A percentile compares a stretch with the other conserved stretches of the same genome.
phyloP scores from a whole-genome alignment of 1,140 invertebrate species.

The Penaeus indicus region DNA sequence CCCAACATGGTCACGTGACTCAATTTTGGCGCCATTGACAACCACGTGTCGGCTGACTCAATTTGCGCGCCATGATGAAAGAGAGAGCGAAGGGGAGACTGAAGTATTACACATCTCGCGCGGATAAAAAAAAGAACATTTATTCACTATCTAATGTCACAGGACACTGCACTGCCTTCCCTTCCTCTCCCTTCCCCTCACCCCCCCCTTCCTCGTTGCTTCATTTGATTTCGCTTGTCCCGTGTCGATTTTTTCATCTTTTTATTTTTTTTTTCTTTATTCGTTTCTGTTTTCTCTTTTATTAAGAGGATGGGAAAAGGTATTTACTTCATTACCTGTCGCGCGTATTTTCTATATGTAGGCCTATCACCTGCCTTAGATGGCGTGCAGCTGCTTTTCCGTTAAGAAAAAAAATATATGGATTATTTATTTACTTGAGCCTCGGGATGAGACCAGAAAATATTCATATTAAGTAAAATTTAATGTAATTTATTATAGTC shows the following conservation, averaged over 20 bases:
- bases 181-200: not conserved
- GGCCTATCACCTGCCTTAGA: too few relatives aligned
- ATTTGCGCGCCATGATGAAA: constrained; percentile 55
- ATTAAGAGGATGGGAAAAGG: too few relatives aligned
- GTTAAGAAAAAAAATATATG: too few relatives aligned
- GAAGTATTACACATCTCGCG: not conserved
- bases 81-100: constrained; percentile 20
- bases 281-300: not conserved
- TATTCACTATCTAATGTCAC: not conserved
- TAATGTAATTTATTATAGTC: too few relatives aligned
- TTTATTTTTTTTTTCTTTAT: not conserved
- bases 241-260: not conserved
- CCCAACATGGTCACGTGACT: constrained; percentile 54
- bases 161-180: not conserved
- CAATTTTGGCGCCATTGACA: constrained; percentile 57
- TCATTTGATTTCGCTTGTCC: constrained; percentile 11
- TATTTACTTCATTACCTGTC: too few relatives aligned
- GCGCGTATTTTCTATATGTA: too few relatives aligned
- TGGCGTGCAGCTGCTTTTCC: too few relatives aligned
- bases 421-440: too few relatives aligned
- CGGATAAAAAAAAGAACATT: not conserved
- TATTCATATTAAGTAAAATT: too few relatives aligned
- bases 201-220: not conserved
- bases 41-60: constrained; percentile 54
- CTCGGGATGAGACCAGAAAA: too few relatives aligned